Conservation (phyloP, 2,888 invertebrate species). For the Drosophila subquinaria region DNA sequence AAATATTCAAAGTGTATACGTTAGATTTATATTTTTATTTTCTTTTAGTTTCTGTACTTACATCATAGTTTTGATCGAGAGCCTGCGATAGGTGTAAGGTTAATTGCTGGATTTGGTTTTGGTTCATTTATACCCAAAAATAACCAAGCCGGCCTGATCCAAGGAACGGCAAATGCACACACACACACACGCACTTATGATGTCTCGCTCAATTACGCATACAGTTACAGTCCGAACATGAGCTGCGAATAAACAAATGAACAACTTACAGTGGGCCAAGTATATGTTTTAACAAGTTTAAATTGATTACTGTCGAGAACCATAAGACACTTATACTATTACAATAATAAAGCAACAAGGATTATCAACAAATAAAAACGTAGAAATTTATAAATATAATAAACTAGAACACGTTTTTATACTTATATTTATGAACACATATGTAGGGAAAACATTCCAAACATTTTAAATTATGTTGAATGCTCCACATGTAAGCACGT, state of each 20-base stretch:
- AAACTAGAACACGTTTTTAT: not conserved
- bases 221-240: conserved; percentile 26
- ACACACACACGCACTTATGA: conserved; percentile 5
- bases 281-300: too few relatives aligned
- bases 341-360: too few relatives aligned
- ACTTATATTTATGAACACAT: not conserved
- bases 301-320: too few relatives aligned
- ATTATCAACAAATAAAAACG: too few relatives aligned
- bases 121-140: conserved; percentile 89
- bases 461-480: not conserved
- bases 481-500: not conserved
- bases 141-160: conserved; percentile 49
- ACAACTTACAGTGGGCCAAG: not conserved
- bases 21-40: not conserved
- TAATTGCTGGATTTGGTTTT: conserved; percentile 93
- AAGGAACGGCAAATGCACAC: conserved; percentile 38
- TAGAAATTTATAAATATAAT: too few relatives aligned
- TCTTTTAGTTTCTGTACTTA: conserved; percentile 87
- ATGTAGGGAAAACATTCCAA: not conserved
- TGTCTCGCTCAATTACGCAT: conserved; percentile 16
- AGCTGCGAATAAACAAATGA: conserved; percentile 20
- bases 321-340: too few relatives aligned
- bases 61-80: conserved; percentile 99
- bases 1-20: not conserved
- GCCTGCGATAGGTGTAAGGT: conserved; percentile 98